Conservation (phyloP, 2,113 vertebrate species). For the Nibea albiflora region DNA sequence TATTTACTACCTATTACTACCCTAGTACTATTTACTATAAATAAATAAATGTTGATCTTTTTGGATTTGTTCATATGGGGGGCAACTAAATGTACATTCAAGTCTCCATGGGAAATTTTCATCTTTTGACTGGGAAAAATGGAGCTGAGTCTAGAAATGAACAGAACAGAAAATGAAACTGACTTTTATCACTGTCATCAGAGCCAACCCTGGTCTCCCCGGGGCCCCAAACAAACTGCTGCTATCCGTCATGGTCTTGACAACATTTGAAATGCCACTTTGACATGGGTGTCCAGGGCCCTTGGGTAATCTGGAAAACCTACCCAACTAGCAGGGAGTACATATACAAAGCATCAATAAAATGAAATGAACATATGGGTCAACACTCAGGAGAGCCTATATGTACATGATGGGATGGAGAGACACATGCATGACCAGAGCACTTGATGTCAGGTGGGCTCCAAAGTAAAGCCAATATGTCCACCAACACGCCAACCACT, state of each 20-base stretch:
- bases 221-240: not conserved
- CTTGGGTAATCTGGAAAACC: constrained; percentile 12
- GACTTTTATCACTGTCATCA: constrained; percentile 32
- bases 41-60: too few species aligned
- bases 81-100: not conserved
- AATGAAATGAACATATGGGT: not conserved
- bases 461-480: not conserved
- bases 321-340: not conserved
- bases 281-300: constrained; percentile 31
- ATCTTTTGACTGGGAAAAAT: constrained; percentile 2
- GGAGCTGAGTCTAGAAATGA: not conserved
- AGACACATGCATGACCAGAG: not conserved
- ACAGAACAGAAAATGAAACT: not conserved
- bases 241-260: constrained; percentile 42
- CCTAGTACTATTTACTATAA: not conserved
- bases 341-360: not conserved
- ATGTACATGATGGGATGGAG: not conserved
- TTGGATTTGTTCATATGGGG: not conserved
- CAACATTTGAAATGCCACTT: constrained; percentile 45
- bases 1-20: not conserved
- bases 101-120: not conserved
- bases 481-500: not conserved
- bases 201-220: constrained; percentile 17
- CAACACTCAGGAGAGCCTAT: not conserved
- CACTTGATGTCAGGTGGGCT: not conserved